Evolutionary conservation across 2,888 invertebrate genomes (phyloP), one percentile per base, ranked within the genome.

Genomic region (Microctonus aethiopoides): DNA sequence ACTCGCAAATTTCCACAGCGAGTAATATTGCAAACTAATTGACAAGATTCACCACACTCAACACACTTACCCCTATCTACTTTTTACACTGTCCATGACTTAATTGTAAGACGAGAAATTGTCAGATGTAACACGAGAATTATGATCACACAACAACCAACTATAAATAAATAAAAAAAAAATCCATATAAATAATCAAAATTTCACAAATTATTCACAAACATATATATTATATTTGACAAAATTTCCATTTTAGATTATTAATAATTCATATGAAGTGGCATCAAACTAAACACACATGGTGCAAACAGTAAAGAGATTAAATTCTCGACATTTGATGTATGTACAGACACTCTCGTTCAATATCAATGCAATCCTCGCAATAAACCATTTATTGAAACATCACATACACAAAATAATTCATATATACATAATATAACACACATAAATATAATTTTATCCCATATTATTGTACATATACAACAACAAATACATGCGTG

Each of bases 11-110:
- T 74, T 60, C 73, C 67, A 67, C 57, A 68, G 75, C 70, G 65
- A 67, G 68, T 65, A 67, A 39, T 39, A 4, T 62, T 61, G 51
- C 60, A 61, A 69, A 73, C 76, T 79, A 79, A 79, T 79, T 77
- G 76, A 74, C 57, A 77, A 76, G 75, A 80, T 75, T 78, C 79
- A 76, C 74, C 32, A 13, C 39, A 39, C 39, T 13, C 13, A 13
- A 13, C 1, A 39, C n/a, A 11, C 11, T 36, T 11, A 36, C 11
- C 32, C 7, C 9, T 39, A 39, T n/a, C 13, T 39, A 13, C 7
- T 32, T 32, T 32, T n/a, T 34, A 16, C 11, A 36, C 7, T 26
- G 22, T 22, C 6, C 13, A 16, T 22, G n/a, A n/a, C n/a, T n/a
- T 16, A 10, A 1, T 24, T 26, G 16, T 13, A 29, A 11, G 16